phyloP scores from a whole-genome alignment of 2,113 vertebrate genomes.

The Oceanites oceanicus region DNA sequence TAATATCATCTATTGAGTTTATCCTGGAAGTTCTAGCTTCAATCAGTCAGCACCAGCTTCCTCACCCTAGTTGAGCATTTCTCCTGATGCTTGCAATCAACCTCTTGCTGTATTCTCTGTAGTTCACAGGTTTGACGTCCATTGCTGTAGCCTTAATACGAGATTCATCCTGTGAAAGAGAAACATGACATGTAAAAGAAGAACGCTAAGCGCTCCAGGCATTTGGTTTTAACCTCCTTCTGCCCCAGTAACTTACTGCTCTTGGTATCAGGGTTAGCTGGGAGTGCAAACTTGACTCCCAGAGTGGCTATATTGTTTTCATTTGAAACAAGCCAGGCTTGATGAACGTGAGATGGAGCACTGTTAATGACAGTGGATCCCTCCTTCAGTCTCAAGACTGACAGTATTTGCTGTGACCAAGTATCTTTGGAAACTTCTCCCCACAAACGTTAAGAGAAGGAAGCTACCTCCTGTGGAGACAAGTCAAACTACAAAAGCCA shows the following conservation, averaged over 20 bases:
- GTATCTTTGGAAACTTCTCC: background rate
- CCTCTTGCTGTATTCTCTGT: constrained; percentile 89
- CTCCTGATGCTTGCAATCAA: constrained; percentile 88
- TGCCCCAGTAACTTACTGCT: background rate
- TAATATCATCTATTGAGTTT: background rate
- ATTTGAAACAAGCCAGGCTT: background rate
- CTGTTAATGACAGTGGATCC: background rate
- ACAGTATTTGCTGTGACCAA: background rate
- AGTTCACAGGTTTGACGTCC: constrained; percentile 91
- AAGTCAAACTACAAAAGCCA: background rate
- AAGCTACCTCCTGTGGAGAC: background rate
- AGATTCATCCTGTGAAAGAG: constrained; percentile 87
- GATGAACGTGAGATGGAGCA: background rate
- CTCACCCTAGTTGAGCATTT: constrained; percentile 68
- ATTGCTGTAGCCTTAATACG: constrained; percentile 91
- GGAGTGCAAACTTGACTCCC: background rate
- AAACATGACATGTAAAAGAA: background rate
- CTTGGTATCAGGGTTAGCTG: background rate
- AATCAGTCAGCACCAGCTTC: background rate
- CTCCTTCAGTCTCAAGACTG: background rate
- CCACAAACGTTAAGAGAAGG: background rate
- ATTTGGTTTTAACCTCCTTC: background rate
- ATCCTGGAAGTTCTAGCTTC: background rate
- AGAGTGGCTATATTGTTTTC: background rate
- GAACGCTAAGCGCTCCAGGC: background rate